A percentile compares a stretch with the other conserved stretches of the same genome.
phyloP scores from a whole-genome alignment of 2,113 vertebrate species.

The Silurus glanis region DNA sequence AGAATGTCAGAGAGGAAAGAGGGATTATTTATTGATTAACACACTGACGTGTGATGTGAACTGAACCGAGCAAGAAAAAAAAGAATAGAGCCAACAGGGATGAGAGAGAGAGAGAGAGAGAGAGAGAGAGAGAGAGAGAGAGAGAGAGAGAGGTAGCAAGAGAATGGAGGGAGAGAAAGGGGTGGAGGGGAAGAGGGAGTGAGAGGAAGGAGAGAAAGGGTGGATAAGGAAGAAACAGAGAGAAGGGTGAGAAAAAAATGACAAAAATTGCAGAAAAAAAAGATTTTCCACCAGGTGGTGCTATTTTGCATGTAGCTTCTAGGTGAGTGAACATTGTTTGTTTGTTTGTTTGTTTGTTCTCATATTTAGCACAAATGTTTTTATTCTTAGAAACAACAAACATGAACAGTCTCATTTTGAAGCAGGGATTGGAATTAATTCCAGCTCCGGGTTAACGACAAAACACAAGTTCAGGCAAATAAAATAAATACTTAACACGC shows the following conservation, averaged over 20 bases:
- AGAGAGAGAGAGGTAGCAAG: not conserved
- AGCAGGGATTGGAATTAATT: too few relatives aligned
- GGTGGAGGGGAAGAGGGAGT: too few relatives aligned
- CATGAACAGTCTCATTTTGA: not conserved
- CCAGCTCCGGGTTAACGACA: not conserved
- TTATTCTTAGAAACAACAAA: not conserved
- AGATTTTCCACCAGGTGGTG: not conserved
- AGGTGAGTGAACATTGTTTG: too few relatives aligned
- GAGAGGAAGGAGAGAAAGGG: too few relatives aligned
- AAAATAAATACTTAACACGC: not conserved
- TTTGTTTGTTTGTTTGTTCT: too few relatives aligned
- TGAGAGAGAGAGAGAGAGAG: not conserved
- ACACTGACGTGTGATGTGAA: not conserved
- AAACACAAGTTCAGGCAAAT: not conserved
- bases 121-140: not conserved
- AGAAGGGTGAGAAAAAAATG: too few relatives aligned
- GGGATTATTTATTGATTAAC: not conserved
- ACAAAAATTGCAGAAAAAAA: not conserved
- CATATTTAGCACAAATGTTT: not conserved
- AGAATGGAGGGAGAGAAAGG: too few relatives aligned
- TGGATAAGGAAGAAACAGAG: too few relatives aligned
- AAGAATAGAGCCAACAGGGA: not conserved
- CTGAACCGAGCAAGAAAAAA: not conserved
- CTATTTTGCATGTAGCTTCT: not conserved
- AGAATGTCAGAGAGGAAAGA: conserved; percentile 74